Conservation (phyloP, 2,888 invertebrate species). For the Apantesis nais region DNA sequence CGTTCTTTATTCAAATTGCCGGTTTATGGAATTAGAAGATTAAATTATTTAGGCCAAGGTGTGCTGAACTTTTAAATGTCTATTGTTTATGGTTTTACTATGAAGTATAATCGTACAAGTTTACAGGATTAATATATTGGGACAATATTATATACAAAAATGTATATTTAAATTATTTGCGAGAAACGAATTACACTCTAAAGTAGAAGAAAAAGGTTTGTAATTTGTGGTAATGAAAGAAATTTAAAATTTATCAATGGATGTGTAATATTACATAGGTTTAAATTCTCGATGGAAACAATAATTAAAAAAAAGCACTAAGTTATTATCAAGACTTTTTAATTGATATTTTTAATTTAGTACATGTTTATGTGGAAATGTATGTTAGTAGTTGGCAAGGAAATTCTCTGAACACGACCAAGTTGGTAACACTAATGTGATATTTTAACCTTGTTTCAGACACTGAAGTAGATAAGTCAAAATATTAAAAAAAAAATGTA, state of each 20-base stretch:
- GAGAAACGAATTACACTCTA: background rate
- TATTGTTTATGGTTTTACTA: background rate
- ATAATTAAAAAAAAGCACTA: slow-evolving; percentile 11
- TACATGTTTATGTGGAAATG: slow-evolving; percentile 14
- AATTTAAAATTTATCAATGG: background rate
- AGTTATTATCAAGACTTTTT: slow-evolving; percentile 25
- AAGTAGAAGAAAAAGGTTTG: background rate
- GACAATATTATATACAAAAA: background rate
- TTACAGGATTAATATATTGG: background rate
- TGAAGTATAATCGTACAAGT: background rate
- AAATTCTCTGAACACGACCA: background rate
- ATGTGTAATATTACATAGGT: background rate
- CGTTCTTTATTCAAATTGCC: slow-evolving; percentile 9
- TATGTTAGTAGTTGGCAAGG: slow-evolving; percentile 19
- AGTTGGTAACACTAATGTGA: background rate
- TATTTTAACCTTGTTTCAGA: background rate
- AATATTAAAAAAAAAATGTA: background rate
- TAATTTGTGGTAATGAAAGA: slow-evolving; percentile 3
- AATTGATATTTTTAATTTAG: slow-evolving; percentile 21
- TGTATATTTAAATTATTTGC: background rate
- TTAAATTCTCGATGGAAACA: slow-evolving; percentile 3
- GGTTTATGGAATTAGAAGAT: slow-evolving; percentile 19
- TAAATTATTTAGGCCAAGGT: background rate
- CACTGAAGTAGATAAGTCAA: background rate
- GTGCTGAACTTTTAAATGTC: background rate